These are phyloP conservation scores for Crotophaga sulcirostris DNA, from an alignment of 2,113 vertebrate genomes.

Conservation along the genomic window DNA sequence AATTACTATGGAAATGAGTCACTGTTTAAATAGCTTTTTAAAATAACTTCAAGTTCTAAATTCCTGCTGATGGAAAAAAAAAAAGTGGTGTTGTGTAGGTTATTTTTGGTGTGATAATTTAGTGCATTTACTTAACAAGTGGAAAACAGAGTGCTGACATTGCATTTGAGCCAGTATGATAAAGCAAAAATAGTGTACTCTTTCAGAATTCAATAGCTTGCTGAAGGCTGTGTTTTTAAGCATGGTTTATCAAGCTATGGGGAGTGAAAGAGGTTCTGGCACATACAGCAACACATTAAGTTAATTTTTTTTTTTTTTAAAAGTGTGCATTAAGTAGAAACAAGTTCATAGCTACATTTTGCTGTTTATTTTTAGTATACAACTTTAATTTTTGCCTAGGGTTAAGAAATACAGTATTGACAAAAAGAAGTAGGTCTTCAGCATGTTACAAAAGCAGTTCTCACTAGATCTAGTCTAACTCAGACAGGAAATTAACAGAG, in stretches of 20 bases:
- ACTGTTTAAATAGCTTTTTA: not conserved
- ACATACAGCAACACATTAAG: not conserved
- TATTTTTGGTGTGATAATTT: not conserved
- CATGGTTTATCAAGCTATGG: not conserved
- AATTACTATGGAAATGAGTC: constrained; percentile 9
- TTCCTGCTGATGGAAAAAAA: not conserved
- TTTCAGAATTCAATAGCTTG: not conserved
- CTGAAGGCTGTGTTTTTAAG: not conserved
- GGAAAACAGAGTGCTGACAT: not conserved
- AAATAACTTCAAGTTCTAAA: not conserved
- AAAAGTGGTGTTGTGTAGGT: not conserved
- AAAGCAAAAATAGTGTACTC: not conserved
- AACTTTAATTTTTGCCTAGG: not conserved
- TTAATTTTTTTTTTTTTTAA: not conserved
- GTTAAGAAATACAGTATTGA: not conserved
- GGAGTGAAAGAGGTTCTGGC: not conserved
- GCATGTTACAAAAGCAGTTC: not conserved
- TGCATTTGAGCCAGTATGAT: not conserved
- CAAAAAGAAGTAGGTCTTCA: not conserved
- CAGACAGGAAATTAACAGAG: not conserved
- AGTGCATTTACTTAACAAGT: not conserved
- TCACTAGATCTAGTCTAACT: not conserved
- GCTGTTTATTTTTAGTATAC: not conserved
- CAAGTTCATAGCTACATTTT: not conserved
- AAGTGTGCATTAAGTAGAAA: not conserved